Evolutionary conservation across 2,888 invertebrate species (phyloP), one percentile per base, ranked within the genome.

Genomic region (Melanargia galathea): DNA sequence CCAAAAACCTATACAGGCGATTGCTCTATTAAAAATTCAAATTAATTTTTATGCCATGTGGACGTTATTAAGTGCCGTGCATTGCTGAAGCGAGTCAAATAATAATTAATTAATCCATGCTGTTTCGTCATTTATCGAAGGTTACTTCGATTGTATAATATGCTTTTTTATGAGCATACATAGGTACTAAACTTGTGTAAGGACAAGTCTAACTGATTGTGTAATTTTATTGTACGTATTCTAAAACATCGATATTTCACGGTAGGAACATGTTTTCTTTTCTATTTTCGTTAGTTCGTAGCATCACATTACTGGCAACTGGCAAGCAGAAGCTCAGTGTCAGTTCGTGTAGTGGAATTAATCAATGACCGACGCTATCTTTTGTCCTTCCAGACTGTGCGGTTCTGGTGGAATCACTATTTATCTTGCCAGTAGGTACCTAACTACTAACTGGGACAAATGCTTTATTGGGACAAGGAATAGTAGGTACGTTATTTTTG

Each of bases 261-360:
- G 16, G 10, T 46, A 46, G 6, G 13, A 22, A 3, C 10, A 10
- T 18, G 10, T 18, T 16, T 51, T 16, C 35, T 20, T 40, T 40
- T 8, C 16, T 40, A 16, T 43, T 20, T 40, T 33, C 51, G 26
- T 43, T n/a, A 45, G 43, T 43, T 30, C n/a, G 20, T 26, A 33
- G 60, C 43, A 22, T 60, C 43, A 48, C 35, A 48, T 55, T 43
- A 64, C 62, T 59, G 22, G 57, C 48, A 60, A n/a, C n/a, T n/a
- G n/a, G n/a, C n/a, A n/a, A 54, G 18, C 8, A 43, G 48, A 79
- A 80, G 78, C 76, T 75, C 52, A 55, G 54, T 64, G 58, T 65
- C 66, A 59, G 75, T 73, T 70, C 81, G 78, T 81, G 83, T 76
- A 78, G 73, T 72, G 71, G 82, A 83, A 85, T 84, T 83, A 85